These are phyloP conservation scores for Lysandra bellargus DNA, from an alignment of 2,888 invertebrate species.

Conservation along the genomic window DNA sequence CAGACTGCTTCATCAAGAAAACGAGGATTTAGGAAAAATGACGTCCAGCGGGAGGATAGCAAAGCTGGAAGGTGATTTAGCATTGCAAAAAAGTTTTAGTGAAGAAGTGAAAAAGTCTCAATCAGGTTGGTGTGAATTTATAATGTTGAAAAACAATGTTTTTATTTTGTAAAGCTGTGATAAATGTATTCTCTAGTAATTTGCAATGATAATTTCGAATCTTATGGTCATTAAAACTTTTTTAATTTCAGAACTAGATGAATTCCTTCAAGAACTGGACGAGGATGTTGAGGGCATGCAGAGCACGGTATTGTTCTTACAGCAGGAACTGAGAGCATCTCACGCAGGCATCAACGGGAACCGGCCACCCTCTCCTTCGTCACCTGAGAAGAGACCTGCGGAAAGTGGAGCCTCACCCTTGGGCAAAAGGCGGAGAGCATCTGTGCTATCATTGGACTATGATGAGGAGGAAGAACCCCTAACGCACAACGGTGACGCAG, in stretches of 20 bases:
- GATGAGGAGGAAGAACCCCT: conserved; percentile 88
- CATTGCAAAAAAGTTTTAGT: conserved; percentile 95
- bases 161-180: too few relatives aligned
- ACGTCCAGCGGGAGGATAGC: conserved; percentile 97
- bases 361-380: conserved; percentile 52
- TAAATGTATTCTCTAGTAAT: too few relatives aligned
- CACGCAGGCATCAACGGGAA: conserved; percentile 71
- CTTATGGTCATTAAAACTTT: background rate
- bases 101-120: conserved; percentile 98
- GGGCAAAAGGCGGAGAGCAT: conserved; percentile 86
- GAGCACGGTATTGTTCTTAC: conserved; percentile 95
- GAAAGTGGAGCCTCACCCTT: conserved; percentile 70
- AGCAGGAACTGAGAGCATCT: conserved; percentile 93
- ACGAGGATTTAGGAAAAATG: conserved; percentile 97
- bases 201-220: background rate
- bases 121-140: conserved; percentile 83
- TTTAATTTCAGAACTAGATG: conserved; percentile 89
- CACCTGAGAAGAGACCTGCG: conserved; percentile 64
- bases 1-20: conserved; percentile 95
- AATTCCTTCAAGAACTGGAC: conserved; percentile 96
- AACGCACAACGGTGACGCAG: conserved; percentile 85
- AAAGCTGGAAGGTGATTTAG: conserved; percentile 96
- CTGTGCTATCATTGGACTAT: conserved; percentile 86
- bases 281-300: conserved; percentile 99
- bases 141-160: background rate